Evolutionary conservation across 1,140 invertebrate genomes (phyloP), one percentile per base, ranked within the genome.

Genomic region (Acromyrmex charruanus): DNA sequence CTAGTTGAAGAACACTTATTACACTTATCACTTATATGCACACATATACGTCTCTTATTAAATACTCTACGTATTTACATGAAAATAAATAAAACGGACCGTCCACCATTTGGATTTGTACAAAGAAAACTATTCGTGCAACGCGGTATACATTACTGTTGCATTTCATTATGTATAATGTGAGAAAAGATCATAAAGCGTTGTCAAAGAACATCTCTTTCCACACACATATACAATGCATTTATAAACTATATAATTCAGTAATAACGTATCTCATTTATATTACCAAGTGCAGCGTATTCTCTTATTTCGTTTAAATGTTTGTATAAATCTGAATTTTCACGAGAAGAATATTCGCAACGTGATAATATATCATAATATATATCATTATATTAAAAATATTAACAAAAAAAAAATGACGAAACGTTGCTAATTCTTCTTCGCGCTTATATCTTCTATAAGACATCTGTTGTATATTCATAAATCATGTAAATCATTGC

Each of bases 21-120:
- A 35, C 66, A 58, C 31, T 44, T 51, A 59, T 79, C n/a, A 39
- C 28, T 12, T 28, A n/a, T n/a, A 55, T 55, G 10, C 39, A 49
- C 9, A 59, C 35, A 35, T 9, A 49, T 12, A 74, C 18, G 44
- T 53, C 35, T 72, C 31, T 59, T 49, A 49, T 31, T 16, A 58
- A 81, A 71, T 58, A 74, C 31, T 25, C 53, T 35, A 61, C n/a
- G 49, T 66, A 39, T 44, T 61, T 74, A 59, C 35, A 25, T 39
- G 35, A 82, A 28, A 44, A 61, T 31, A 25, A 44, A 82, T 44
- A 7, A 74, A 84, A 84, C 80, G 80, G 80, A 84, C 80, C 16
- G 49, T 74, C 80, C 80, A 84, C 80, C 80, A 84, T 51, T n/a
- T 51, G 39, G 49, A 84, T 51, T 75, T 82, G 25, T 21, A 84